These are phyloP conservation scores for Drosophila falleni DNA, from an alignment of 2,888 invertebrate genomes.

Conservation along the genomic window DNA sequence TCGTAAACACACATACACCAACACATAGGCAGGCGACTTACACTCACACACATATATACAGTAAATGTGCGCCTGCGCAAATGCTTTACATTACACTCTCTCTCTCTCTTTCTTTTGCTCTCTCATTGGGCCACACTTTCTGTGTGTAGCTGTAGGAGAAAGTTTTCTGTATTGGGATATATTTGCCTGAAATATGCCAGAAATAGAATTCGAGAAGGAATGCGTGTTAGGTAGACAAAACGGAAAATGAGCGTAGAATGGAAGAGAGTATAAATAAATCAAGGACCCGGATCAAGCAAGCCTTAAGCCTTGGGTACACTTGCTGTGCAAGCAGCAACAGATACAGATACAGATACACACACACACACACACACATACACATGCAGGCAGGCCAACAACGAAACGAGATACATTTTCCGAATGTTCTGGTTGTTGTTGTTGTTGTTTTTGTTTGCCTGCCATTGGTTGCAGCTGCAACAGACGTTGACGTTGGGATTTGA, in stretches of 20 bases:
- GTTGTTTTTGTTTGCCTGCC: constrained; percentile 39
- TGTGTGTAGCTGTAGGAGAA: constrained; percentile 44
- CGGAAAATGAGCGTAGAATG: constrained; percentile 47
- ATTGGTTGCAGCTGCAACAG: constrained; percentile 67
- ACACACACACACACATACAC: constrained; percentile 13
- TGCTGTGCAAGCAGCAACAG: constrained; percentile 64
- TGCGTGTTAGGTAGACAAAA: constrained; percentile 66
- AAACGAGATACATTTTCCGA: constrained; percentile 39
- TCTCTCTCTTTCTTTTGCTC: constrained; percentile 1
- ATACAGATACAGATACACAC: constrained; percentile 33
- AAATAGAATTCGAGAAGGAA: constrained; percentile 62
- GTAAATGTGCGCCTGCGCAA: constrained; percentile 56
- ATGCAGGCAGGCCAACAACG: constrained; percentile 21
- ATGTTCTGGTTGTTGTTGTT: constrained; percentile 28
- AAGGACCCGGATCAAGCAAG: constrained; percentile 70
- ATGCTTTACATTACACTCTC: constrained; percentile 50
- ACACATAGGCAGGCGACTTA: background rate
- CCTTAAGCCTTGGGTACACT: constrained; percentile 67
- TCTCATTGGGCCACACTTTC: constrained; percentile 24
- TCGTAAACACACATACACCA: constrained; percentile 13
- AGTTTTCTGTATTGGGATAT: constrained; percentile 56
- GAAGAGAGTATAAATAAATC: constrained; percentile 71
- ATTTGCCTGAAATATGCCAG: constrained; percentile 36
- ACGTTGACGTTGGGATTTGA: constrained; percentile 49
- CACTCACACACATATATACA: background rate